Percentiles rank a stretch among this genome's conserved stretches.
Conservation (phyloP, 2,888 invertebrate species). For the Lapara coniferarum region DNA sequence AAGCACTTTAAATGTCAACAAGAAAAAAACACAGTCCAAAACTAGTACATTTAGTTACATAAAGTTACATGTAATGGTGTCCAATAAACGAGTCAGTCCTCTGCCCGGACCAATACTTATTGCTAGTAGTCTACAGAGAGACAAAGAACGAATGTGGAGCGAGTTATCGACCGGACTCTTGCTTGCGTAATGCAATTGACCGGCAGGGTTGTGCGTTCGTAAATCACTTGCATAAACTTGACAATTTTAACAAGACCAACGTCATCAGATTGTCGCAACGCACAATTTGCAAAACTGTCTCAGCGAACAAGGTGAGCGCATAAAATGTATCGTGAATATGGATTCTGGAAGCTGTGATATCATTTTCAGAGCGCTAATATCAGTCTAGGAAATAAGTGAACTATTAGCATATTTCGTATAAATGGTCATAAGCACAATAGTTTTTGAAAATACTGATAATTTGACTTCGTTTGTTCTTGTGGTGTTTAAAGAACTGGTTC, state of each 20-base stretch:
- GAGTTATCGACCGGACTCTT: slow-evolving; percentile 66
- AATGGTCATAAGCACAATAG: too few relatives aligned
- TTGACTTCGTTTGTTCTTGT: too few relatives aligned
- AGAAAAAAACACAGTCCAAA: background rate
- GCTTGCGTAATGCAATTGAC: slow-evolving; percentile 66
- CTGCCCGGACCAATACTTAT: slow-evolving; percentile 40
- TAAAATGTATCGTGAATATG: too few relatives aligned
- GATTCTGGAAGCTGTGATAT: too few relatives aligned
- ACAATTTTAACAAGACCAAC: background rate
- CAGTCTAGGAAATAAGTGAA: too few relatives aligned
- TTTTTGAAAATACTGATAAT: too few relatives aligned
- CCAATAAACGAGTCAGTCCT: slow-evolving; percentile 23
- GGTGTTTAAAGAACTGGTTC: too few relatives aligned
- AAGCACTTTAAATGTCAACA: slow-evolving; percentile 14
- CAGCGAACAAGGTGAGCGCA: too few relatives aligned
- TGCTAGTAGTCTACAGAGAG: slow-evolving; percentile 48
- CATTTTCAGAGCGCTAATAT: too few relatives aligned
- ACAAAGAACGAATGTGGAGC: slow-evolving; percentile 79
- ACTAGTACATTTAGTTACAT: slow-evolving; percentile 12
- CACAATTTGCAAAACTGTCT: too few relatives aligned
- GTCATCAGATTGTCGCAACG: background rate
- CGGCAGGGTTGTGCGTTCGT: slow-evolving; percentile 54
- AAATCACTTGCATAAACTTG: slow-evolving; percentile 25
- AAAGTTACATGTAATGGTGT: slow-evolving; percentile 16
- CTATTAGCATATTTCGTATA: too few relatives aligned